Evolutionary conservation across 2,888 invertebrate genomes (phyloP), one percentile per base, ranked within the genome.

Genomic region (Agapostemon virescens): DNA sequence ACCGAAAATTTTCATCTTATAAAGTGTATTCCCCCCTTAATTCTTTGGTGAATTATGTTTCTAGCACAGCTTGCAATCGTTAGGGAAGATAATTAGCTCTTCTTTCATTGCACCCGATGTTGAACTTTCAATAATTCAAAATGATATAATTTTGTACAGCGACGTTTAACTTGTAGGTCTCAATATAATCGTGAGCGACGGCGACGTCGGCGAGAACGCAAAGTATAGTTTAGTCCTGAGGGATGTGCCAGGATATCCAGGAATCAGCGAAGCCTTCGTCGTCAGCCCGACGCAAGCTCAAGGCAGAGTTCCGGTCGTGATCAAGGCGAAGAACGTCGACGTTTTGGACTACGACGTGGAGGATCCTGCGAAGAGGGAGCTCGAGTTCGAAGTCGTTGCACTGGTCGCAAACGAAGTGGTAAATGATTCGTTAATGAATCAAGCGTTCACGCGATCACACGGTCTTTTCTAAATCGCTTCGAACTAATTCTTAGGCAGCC

Each of bases 141-240:
- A n/a, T n/a, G n/a, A 20, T 4, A 20, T 17, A 45, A n/a, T 9
- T 49, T 49, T n/a, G 9, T 0, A 49, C 3, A 20, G 1, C 3
- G n/a, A 49, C 2, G 3, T 61, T 33, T 9, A 17, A 61, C 66
- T 33, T 9, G 17, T 70, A 81, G 96, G 96, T 0, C 91, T 97
- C 20, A 95, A 96, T 6, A 95, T 97, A 89, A 95, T 96, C 75
- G 96, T 96, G 0, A 95, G 95, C 88, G 97, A 97, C 86, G 93
- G 94, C 20, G 97, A 97, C 89, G 94, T 96, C 79, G 96, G 96
- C 0, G 95, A 95, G 45, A 97, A 97, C 81, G 96, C 96, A 72
- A 95, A 94, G 88, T 97, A 96, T 87, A 94, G 94, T 82, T 93
- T 97, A 42, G 93, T 93, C 9, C 89, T 97, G 9, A 93, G 94